Evolutionary conservation across 1,140 invertebrate species (phyloP).

Genomic region (Parapsyche elsis): DNA sequence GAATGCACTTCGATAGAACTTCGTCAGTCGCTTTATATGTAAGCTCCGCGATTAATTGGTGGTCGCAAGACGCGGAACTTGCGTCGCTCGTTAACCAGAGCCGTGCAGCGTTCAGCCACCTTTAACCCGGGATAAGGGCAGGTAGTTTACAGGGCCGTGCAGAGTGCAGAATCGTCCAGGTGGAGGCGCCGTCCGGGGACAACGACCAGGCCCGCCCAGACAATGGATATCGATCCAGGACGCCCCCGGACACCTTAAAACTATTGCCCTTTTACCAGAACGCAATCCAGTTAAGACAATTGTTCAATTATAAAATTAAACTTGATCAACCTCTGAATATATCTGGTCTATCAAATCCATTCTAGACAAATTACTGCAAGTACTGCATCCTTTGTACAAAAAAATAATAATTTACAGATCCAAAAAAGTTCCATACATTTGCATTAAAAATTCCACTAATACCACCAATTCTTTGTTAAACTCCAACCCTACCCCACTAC

Average conservation of each 20-base stretch:
- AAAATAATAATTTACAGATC: too few species aligned
- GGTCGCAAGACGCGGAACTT: not conserved
- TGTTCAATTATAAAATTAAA: too few species aligned
- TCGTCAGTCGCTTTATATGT: not conserved
- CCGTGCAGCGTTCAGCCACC: not conserved
- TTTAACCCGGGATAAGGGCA: conserved; percentile 10
- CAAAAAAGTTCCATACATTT: too few species aligned
- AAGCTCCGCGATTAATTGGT: conserved; percentile 17
- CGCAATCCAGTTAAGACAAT: too few species aligned
- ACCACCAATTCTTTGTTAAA: too few species aligned
- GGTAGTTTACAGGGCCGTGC: not conserved
- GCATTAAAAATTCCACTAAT: too few species aligned
- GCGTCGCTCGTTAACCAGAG: not conserved
- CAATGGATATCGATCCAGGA: conserved; percentile 17
- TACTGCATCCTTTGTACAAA: too few species aligned
- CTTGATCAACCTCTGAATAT: too few species aligned
- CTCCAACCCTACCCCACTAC: too few species aligned
- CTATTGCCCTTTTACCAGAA: not conserved
- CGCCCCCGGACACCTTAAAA: not conserved
- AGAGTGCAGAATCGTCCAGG: not conserved
- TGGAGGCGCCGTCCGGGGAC: conserved; percentile 19
- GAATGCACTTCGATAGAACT: not conserved
- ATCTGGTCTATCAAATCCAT: too few species aligned
- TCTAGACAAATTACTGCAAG: too few species aligned
- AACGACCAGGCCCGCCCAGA: conserved; percentile 22